phyloP scores from a whole-genome alignment of 1,140 invertebrate species.

The Meloidogyne floridensis region DNA sequence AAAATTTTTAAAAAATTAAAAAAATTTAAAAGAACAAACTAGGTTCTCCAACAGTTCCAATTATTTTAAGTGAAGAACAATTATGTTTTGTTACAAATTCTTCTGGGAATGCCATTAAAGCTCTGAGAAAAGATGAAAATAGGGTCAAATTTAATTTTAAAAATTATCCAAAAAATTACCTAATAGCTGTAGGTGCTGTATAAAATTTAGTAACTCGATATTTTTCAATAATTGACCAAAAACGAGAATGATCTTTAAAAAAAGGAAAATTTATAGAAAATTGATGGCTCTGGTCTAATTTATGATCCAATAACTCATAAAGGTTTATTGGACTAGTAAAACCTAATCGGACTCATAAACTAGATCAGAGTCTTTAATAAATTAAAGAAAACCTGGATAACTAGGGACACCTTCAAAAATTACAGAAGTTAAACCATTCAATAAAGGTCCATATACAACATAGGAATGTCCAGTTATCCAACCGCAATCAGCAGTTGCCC shows the following conservation, averaged over 20 bases:
- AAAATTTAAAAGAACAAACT: not conserved
- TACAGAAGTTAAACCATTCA: slow-evolving; percentile 88
- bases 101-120: slow-evolving; percentile 84
- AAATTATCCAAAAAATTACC: too few species aligned
- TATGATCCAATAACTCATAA: not conserved
- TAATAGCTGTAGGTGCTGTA: slow-evolving; percentile 94
- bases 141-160: too few species aligned
- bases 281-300: not conserved
- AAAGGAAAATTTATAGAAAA: not conserved
- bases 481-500: slow-evolving; percentile 94
- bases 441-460: slow-evolving; percentile 88
- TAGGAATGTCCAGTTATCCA: slow-evolving; percentile 93
- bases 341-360: too few species aligned
- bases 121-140: slow-evolving; percentile 67
- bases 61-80: slow-evolving; percentile 75
- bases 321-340: slow-evolving; percentile 26
- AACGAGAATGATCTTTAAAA: slow-evolving; percentile 72
- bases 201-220: slow-evolving; percentile 87
- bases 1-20: not conserved
- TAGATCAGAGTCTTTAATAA: not conserved
- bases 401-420: slow-evolving; percentile 94
- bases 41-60: slow-evolving; percentile 87
- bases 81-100: slow-evolving; percentile 72
- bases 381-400: slow-evolving; percentile 60
- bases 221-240: slow-evolving; percentile 88